Evolutionary conservation across 35 echinoderm and acorn worm genomes (phyloP).

Genomic region (Stichopus chloronotus): DNA sequence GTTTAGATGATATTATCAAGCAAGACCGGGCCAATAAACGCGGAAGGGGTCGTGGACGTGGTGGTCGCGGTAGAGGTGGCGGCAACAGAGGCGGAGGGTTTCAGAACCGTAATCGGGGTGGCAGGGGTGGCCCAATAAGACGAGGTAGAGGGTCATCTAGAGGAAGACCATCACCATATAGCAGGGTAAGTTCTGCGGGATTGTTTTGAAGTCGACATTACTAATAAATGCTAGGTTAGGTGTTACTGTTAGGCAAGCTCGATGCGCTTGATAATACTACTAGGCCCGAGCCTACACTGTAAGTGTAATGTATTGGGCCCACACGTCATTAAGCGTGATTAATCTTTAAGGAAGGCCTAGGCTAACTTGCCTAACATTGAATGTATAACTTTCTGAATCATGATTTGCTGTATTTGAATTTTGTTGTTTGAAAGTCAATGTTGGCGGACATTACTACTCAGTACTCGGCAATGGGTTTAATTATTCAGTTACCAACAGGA

Average conservation of each 20-base stretch:
- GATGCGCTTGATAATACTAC: no score
- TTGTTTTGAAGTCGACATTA: no score
- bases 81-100: conserved; percentile 38
- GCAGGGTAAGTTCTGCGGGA: neutral
- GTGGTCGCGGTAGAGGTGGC: conserved; percentile 34
- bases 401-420: no score
- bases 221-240: no score
- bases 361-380: neutral
- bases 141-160: conserved; percentile 45
- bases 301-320: neutral
- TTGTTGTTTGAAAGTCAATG: no score
- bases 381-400: no score
- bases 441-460: no score
- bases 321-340: neutral
- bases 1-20: conserved; percentile 64
- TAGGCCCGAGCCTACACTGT: neutral
- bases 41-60: conserved; percentile 44
- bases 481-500: no score
- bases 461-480: no score
- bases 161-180: conserved; percentile 42
- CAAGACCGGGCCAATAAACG: conserved; percentile 24
- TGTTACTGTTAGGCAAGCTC: no score
- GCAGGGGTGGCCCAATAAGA: conserved; percentile 45
- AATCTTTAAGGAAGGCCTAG: neutral
- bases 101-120: neutral